phyloP scores from a whole-genome alignment of 2,888 invertebrate species.

The Sphinx pinastri region DNA sequence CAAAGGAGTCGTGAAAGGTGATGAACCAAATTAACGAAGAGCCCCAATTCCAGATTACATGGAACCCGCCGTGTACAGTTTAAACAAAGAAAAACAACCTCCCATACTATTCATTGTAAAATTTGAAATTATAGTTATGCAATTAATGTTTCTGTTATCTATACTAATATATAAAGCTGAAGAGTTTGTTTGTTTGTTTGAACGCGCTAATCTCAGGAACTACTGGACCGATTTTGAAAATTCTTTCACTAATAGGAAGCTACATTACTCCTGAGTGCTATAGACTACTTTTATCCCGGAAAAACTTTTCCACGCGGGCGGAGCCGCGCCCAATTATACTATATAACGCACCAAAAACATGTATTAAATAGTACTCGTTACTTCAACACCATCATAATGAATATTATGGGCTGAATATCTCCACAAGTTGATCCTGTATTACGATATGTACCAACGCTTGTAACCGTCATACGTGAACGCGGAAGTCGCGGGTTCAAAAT shows the following conservation, averaged over 20 bases:
- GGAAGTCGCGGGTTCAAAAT: conserved; percentile 54
- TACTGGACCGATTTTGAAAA: no score
- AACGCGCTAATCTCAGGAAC: no score
- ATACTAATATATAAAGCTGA: no score
- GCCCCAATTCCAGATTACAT: conserved; percentile 18
- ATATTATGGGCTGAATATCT: conserved; percentile 49
- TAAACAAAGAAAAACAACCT: conserved; percentile 32
- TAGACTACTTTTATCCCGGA: no score
- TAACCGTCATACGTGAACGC: conserved; percentile 46
- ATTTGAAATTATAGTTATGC: not conserved
- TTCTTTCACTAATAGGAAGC: no score
- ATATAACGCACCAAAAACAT: no score
- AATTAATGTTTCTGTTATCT: not conserved
- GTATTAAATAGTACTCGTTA: no score
- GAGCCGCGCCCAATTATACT: no score
- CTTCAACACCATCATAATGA: conserved; percentile 27
- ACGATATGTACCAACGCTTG: conserved; percentile 55
- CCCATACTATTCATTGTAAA: not conserved
- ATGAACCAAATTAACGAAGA: conserved; percentile 73
- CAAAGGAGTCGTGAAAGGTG: conserved; percentile 67
- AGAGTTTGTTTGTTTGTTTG: no score
- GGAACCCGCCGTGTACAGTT: conserved; percentile 29
- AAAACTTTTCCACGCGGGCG: no score
- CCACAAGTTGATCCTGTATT: conserved; percentile 55
- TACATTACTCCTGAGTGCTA: no score